Conservation (phyloP, 2,113 vertebrate genomes). For the Recurvirostra avosetta region DNA sequence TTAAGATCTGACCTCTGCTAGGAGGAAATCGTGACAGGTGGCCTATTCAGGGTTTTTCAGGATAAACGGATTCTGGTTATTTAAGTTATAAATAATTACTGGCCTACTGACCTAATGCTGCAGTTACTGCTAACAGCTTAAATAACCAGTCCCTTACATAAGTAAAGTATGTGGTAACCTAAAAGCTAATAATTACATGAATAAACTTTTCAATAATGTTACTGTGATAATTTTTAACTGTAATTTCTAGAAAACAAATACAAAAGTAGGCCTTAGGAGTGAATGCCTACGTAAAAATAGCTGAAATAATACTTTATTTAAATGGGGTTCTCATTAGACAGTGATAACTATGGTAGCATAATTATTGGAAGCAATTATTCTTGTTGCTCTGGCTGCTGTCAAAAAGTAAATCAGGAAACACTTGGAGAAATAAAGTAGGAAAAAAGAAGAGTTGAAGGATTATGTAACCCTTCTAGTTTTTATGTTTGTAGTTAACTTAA, state of each 20-base stretch:
- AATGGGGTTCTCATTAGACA: neutral
- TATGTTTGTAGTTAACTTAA: neutral
- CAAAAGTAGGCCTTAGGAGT: neutral
- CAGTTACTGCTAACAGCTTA: neutral
- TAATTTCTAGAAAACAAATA: neutral
- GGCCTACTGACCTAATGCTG: conserved; percentile 7
- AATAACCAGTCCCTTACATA: conserved; percentile 21
- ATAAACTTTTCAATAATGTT: neutral
- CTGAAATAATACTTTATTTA: neutral
- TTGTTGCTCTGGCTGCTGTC: neutral
- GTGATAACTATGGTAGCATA: neutral
- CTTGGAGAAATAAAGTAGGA: neutral
- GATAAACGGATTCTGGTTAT: conserved; percentile 29
- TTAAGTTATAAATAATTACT: conserved; percentile 49
- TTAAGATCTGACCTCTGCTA: neutral
- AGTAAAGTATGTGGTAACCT: neutral
- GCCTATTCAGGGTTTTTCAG: neutral
- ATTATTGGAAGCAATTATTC: neutral
- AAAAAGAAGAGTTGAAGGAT: neutral
- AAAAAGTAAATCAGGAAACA: neutral
- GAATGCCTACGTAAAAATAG: neutral
- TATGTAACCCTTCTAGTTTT: neutral
- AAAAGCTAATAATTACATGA: neutral
- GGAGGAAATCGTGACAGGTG: conserved; percentile 7
- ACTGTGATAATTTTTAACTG: neutral